A percentile compares a stretch with the other conserved stretches of the same genome.
These are phyloP conservation scores for Aphidius colemani DNA, from an alignment of 2,888 invertebrate species.

Conservation along the genomic window DNA sequence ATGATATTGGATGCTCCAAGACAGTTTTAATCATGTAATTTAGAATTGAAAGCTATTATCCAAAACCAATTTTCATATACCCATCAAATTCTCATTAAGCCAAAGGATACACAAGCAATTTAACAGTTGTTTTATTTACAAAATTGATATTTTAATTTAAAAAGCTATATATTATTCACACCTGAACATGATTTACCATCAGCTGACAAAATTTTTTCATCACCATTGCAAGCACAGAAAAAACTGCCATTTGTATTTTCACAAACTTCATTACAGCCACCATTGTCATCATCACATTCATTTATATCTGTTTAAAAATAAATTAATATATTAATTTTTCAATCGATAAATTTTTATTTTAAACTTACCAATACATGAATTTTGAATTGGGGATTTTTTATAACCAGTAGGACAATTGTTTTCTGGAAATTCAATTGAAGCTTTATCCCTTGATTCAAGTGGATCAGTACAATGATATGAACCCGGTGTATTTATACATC, in stretches of 20 bases:
- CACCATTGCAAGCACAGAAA: constrained; percentile 63
- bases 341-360: not conserved
- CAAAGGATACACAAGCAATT: too few species aligned
- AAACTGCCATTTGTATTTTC: constrained; percentile 64
- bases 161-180: constrained; percentile 33
- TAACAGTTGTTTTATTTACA: too few species aligned
- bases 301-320: constrained; percentile 46
- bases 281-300: constrained; percentile 60
- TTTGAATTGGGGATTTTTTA: constrained; percentile 41
- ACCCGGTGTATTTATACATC: constrained; percentile 66
- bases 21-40: not conserved
- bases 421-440: constrained; percentile 37
- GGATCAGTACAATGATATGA: constrained; percentile 59
- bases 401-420: constrained; percentile 49
- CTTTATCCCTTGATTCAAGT: constrained; percentile 47
- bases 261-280: constrained; percentile 66
- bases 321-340: not conserved
- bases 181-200: constrained; percentile 54
- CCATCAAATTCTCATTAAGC: constrained; percentile 6
- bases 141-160: too few species aligned
- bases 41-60: not conserved
- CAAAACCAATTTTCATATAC: too few species aligned
- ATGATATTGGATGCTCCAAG: not conserved
- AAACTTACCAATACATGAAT: constrained; percentile 50
- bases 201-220: constrained; percentile 51